Conservation (phyloP, 2,888 invertebrate genomes). For the Desoria tigrina region DNA sequence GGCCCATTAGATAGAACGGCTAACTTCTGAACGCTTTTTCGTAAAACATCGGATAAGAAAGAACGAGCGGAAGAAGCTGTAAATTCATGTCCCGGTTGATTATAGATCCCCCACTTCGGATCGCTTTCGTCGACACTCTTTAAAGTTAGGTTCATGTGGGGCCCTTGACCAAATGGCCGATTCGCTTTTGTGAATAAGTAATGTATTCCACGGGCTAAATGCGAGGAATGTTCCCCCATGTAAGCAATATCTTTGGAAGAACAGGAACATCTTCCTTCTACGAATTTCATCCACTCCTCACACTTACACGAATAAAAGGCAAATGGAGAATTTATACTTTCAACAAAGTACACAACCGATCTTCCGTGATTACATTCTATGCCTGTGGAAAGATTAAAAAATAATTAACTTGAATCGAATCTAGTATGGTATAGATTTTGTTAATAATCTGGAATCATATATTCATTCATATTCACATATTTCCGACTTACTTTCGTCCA, state of each 20-base stretch:
- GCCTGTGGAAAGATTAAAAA: conserved; percentile 23
- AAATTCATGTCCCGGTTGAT: neutral
- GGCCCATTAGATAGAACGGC: too few species aligned
- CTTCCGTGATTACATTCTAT: conserved; percentile 36
- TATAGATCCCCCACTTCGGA: conserved; percentile 23
- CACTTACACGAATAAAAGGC: conserved; percentile 31
- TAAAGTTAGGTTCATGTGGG: conserved; percentile 21
- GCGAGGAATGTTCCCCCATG: conserved; percentile 34
- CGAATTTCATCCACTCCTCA: conserved; percentile 27
- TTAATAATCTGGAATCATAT: neutral
- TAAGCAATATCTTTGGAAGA: conserved; percentile 20
- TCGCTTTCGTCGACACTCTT: conserved; percentile 36
- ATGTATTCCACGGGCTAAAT: conserved; percentile 25
- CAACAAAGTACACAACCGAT: conserved; percentile 31
- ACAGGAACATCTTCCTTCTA: conserved; percentile 28
- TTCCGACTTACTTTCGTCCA: neutral
- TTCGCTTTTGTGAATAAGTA: conserved; percentile 36
- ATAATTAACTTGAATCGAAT: neutral
- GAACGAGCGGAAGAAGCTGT: neutral
- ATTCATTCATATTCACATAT: neutral
- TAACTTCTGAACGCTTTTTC: too few species aligned
- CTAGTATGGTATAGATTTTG: too few species aligned
- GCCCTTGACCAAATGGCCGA: conserved; percentile 37
- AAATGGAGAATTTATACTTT: conserved; percentile 27
- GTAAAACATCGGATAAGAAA: neutral